phyloP scores from a whole-genome alignment of 2,888 invertebrate genomes.

The Bugulina stolonifera region DNA sequence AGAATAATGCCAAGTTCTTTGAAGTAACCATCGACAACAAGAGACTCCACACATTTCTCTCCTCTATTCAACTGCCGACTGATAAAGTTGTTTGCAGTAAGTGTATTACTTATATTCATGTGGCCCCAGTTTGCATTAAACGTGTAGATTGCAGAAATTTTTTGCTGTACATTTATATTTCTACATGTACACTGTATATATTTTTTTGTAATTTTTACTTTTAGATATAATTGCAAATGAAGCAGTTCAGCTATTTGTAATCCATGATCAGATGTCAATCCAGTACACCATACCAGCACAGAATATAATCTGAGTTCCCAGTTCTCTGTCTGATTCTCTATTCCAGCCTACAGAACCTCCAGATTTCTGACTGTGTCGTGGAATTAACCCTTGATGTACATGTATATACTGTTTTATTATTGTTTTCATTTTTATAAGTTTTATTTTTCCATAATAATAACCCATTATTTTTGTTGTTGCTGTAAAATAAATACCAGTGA shows the following conservation, averaged over 20 bases:
- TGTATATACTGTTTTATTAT: too few species aligned
- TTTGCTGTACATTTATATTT: not conserved
- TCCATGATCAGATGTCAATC: slow-evolving; percentile 13
- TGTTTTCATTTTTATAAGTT: too few species aligned
- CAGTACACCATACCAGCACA: slow-evolving; percentile 26
- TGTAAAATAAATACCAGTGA: too few species aligned
- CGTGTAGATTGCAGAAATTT: too few species aligned
- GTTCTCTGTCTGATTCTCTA: not conserved
- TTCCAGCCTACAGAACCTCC: too few species aligned
- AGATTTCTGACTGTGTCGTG: too few species aligned
- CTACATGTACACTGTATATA: not conserved
- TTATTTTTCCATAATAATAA: too few species aligned
- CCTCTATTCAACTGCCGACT: slow-evolving; percentile 49
- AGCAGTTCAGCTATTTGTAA: slow-evolving; percentile 16
- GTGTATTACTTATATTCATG: too few species aligned
- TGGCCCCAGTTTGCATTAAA: too few species aligned
- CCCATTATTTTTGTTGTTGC: too few species aligned
- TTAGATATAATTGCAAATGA: slow-evolving; percentile 25
- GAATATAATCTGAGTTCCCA: not conserved
- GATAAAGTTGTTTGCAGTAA: slow-evolving; percentile 64
- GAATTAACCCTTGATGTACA: too few species aligned
- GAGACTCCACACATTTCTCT: slow-evolving; percentile 6
- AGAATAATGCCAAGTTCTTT: not conserved
- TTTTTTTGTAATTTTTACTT: not conserved
- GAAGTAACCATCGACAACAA: slow-evolving; percentile 21